Conservation (phyloP, 2,888 invertebrate genomes). For the Agrilus cyanescens region DNA sequence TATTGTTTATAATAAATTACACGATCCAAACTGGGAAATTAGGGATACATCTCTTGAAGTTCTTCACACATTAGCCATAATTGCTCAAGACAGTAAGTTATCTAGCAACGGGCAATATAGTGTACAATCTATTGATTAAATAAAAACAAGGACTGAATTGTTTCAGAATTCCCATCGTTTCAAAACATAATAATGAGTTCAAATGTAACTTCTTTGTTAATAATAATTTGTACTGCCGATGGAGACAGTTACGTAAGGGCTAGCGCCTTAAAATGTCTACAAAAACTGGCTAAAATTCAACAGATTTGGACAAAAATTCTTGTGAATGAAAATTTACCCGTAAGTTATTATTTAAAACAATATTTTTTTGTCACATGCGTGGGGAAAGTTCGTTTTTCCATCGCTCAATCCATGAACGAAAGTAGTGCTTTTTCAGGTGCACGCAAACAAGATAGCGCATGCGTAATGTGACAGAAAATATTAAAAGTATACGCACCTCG, state of each 20-base stretch:
- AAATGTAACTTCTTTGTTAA: conserved; percentile 50
- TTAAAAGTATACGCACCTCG: too few relatives aligned
- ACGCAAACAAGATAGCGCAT: too few relatives aligned
- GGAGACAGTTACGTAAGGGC: conserved; percentile 64
- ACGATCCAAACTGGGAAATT: conserved; percentile 67
- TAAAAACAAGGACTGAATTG: conserved; percentile 7
- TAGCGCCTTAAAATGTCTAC: conserved; percentile 60
- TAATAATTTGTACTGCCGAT: conserved; percentile 55
- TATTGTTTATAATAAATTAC: conserved; percentile 55
- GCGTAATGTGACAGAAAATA: too few relatives aligned
- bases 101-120: too few relatives aligned
- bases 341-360: conserved; percentile 30
- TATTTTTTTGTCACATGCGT: too few relatives aligned
- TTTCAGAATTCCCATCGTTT: conserved; percentile 65
- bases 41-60: conserved; percentile 67
- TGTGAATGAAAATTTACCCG: conserved; percentile 48
- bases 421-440: too few relatives aligned
- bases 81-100: conserved; percentile 58
- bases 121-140: neutral
- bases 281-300: conserved; percentile 52
- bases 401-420: too few relatives aligned
- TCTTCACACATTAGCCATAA: conserved; percentile 53
- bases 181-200: conserved; percentile 56
- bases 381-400: too few relatives aligned
- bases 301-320: conserved; percentile 54